Conservation (phyloP, 2,113 vertebrate species). For the Neoarius graeffei region DNA sequence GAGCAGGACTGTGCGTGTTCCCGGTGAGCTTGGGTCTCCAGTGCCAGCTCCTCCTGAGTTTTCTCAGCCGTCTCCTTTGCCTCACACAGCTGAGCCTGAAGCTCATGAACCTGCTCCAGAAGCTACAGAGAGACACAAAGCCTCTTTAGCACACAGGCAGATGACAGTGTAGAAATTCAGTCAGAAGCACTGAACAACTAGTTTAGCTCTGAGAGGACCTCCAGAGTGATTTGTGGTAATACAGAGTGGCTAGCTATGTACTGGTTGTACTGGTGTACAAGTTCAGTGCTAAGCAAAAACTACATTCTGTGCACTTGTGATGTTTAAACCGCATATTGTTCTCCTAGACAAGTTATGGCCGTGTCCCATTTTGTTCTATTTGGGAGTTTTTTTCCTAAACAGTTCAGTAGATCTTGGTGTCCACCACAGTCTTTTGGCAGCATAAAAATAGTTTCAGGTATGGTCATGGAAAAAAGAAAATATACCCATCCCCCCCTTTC, state of each 20-base stretch:
- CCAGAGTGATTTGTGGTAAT: not conserved
- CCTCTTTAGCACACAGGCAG: not conserved
- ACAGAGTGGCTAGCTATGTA: not conserved
- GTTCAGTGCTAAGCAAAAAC: not conserved
- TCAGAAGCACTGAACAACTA: not conserved
- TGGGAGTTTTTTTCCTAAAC: too few species aligned
- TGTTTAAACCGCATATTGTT: not conserved
- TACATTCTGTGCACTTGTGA: not conserved
- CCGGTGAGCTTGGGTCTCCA: conserved; percentile 79
- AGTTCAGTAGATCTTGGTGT: too few species aligned
- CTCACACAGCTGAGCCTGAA: conserved; percentile 78
- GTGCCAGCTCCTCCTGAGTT: conserved; percentile 80
- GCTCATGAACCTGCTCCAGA: conserved; percentile 75
- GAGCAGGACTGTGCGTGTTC: conserved; percentile 79
- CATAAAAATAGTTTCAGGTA: too few species aligned
- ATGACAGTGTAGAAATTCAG: not conserved
- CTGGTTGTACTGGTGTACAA: not conserved
- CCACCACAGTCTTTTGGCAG: too few species aligned
- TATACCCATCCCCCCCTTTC: too few species aligned
- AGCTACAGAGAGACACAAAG: conserved; percentile 36
- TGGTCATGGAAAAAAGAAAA: too few species aligned
- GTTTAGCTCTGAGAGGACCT: not conserved
- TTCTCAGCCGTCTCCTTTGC: conserved; percentile 77
- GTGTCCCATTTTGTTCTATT: not conserved
- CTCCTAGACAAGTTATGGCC: too few species aligned